phyloP scores from a whole-genome alignment of 2,797 vertebrate genomes.

The Scleropages formosus region DNA sequence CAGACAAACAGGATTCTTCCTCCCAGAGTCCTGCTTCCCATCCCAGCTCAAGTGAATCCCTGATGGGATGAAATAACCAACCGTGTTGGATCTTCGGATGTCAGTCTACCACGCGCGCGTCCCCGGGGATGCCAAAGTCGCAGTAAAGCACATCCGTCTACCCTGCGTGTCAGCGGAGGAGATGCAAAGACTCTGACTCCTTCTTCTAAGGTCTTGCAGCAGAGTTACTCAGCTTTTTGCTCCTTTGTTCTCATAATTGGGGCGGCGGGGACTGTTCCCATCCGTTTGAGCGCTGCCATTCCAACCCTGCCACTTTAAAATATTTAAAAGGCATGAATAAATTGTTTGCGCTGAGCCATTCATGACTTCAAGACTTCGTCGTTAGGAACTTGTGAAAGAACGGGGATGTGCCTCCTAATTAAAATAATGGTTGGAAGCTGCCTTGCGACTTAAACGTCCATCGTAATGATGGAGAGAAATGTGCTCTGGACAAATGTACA shows the following conservation, averaged over 20 bases:
- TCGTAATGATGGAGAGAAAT: not conserved
- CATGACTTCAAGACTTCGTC: not conserved
- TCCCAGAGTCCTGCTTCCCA: not conserved
- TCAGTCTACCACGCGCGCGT: no score
- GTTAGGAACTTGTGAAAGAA: not conserved
- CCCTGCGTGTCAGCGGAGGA: no score
- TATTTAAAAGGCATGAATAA: not conserved
- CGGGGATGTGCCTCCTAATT: not conserved
- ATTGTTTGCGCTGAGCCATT: conserved; percentile 3
- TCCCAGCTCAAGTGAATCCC: not conserved
- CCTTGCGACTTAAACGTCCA: no score
- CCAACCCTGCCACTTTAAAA: not conserved
- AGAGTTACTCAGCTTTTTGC: not conserved
- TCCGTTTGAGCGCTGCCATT: not conserved
- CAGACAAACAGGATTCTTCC: no score
- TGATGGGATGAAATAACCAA: not conserved
- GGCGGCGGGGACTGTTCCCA: not conserved
- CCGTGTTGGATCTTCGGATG: no score
- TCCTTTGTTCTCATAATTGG: not conserved
- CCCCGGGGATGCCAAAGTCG: no score
- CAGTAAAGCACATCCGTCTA: no score
- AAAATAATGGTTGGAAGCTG: not conserved
- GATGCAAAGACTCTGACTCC: no score
- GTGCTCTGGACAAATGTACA: not conserved
- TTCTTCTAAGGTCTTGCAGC: no score